phyloP scores from a whole-genome alignment of 53 echinoderm and acorn worm genomes.

The Mesocentrotus franciscanus region DNA sequence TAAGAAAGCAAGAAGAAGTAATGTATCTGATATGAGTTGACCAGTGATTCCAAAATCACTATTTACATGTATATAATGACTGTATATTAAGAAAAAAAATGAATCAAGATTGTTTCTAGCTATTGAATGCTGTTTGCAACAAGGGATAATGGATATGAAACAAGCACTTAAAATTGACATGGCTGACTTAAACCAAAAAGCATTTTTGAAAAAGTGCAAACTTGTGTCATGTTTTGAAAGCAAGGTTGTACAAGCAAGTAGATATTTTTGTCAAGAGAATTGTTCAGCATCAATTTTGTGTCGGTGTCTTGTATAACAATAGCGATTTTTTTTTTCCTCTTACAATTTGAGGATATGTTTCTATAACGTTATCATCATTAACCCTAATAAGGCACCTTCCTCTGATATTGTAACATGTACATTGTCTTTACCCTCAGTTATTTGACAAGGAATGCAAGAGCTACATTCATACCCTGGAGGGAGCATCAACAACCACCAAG shows the following conservation, averaged over 20 bases:
- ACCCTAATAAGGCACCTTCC: neutral
- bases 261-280: neutral
- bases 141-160: no score
- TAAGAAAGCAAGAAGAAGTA: slow-evolving; percentile 17
- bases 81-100: no score
- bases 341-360: no score
- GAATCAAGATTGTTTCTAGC: no score
- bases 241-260: neutral
- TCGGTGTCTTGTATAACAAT: no score
- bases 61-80: neutral
- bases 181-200: no score
- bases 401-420: neutral
- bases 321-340: no score
- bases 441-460: slow-evolving; percentile 97
- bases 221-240: no score
- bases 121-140: no score
- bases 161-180: no score
- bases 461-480: slow-evolving; percentile 87
- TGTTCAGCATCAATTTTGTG: neutral
- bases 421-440: slow-evolving; percentile 54
- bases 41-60: neutral
- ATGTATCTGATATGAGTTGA: neutral
- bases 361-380: neutral
- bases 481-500: slow-evolving; percentile 90
- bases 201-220: no score